Percentiles rank a stretch among this genome's conserved stretches.
phyloP scores from a whole-genome alignment of 2,888 invertebrate genomes.

The Catocala nupta region DNA sequence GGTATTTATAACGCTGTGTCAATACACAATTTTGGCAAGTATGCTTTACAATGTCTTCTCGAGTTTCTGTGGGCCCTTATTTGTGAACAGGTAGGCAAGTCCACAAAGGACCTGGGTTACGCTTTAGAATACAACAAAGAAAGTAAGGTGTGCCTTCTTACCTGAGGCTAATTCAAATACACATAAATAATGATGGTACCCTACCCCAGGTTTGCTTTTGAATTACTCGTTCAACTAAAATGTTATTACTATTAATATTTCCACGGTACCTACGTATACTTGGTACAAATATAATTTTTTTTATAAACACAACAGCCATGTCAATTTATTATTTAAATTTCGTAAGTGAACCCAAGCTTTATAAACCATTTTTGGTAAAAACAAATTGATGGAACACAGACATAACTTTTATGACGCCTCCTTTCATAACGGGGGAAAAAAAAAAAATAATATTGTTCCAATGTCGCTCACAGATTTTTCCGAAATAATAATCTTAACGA shows the following conservation, averaged over 20 bases:
- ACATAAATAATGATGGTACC: slow-evolving; percentile 42
- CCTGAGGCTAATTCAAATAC: slow-evolving; percentile 48
- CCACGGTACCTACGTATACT: not conserved
- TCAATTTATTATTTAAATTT: no score
- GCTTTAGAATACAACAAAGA: slow-evolving; percentile 48
- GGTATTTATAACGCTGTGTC: slow-evolving; percentile 30
- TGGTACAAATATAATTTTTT: not conserved
- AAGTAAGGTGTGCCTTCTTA: slow-evolving; percentile 51
- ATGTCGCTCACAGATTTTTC: slow-evolving; percentile 35
- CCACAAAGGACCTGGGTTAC: slow-evolving; percentile 46
- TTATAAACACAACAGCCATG: slow-evolving; percentile 17
- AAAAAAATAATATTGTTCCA: slow-evolving; percentile 37
- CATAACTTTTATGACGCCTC: no score
- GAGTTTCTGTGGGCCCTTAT: slow-evolving; percentile 43
- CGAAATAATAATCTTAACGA: slow-evolving; percentile 36
- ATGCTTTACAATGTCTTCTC: slow-evolving; percentile 42
- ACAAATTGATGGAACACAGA: no score
- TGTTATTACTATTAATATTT: slow-evolving; percentile 5
- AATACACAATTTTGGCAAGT: slow-evolving; percentile 42
- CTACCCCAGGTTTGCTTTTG: slow-evolving; percentile 18
- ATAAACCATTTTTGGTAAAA: no score
- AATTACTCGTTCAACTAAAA: slow-evolving; percentile 17
- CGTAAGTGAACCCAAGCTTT: no score
- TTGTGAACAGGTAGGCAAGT: slow-evolving; percentile 49
- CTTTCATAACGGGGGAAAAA: slow-evolving; percentile 8